Evolutionary conservation across 2,797 vertebrate species (phyloP), one percentile per base, ranked within the genome.

Genomic region (Spondyliosoma cantharus): DNA sequence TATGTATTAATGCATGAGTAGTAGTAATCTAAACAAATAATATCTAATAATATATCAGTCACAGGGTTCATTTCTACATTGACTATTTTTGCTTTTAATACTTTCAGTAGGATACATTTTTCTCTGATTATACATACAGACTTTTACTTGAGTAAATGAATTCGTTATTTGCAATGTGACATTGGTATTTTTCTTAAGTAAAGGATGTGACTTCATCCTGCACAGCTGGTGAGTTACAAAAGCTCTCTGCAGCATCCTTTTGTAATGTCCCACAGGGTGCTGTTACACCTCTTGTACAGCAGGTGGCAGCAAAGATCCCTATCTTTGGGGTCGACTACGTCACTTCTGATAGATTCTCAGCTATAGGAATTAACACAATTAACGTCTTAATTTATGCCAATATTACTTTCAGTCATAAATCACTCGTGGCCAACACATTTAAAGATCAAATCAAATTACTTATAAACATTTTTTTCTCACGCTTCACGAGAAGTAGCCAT

Each of bases 171-270:
- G 11, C 32, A 17, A 11, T 25, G 15, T 17, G 43, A 15, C 12
- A 27, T 48, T 15, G 2, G 14, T 43, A 22, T 3, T 45, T 16
- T 16, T 22, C 20, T 45, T 7, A 24, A 12, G 29, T n/a, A 61
- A 19, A 15, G 8, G 42, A 7, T 49, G 2, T 49, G n/a, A 53
- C 19, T 19, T 42, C 2, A 17, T 52, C 16, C 22, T 46, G 8
- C 27, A 49, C 5, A 20, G 22, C 4, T 1, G 32, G 13, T 25
- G 20, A 24, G 59, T 74, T 72, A 73, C 11, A 45, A 75, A 84
- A 76, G 3, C 27, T 56, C 14, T 49, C 32, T 43, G 56, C 60
- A 52, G 45, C 62, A 52, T 63, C 29, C 16, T 70, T 74, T 50
- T 25, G 25, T 76, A 73, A 81, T 22, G 0, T 24, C 50, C 20